These are phyloP conservation scores for Danio albolineatus DNA, from an alignment of 2,797 vertebrate species.

Conservation along the genomic window DNA sequence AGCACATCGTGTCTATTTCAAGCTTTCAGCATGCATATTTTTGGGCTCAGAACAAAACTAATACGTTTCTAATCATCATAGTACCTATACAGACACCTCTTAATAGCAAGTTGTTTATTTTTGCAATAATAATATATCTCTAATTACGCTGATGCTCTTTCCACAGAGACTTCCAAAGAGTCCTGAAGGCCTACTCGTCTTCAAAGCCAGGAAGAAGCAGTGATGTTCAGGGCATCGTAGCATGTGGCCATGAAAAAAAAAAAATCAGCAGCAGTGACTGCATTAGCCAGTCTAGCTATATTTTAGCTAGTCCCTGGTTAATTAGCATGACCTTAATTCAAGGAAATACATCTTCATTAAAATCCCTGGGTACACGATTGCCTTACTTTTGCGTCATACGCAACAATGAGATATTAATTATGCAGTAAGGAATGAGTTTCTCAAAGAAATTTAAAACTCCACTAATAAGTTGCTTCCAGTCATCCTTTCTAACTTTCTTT, in stretches of 20 bases:
- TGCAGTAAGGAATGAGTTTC: conserved; percentile 21
- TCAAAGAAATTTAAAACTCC: background rate
- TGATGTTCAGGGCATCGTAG: background rate
- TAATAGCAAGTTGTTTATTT: background rate
- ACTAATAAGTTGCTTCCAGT: background rate
- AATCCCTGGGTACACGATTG: conserved; percentile 11
- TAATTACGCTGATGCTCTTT: background rate
- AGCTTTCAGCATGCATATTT: conserved; percentile 49
- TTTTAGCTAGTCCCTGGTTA: background rate
- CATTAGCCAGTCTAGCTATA: background rate
- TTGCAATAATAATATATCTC: background rate
- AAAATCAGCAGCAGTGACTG: background rate
- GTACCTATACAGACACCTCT: background rate
- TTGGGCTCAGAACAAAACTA: conserved; percentile 28
- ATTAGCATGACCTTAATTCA: conserved; percentile 35
- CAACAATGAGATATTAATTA: conserved; percentile 19
- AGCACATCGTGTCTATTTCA: conserved; percentile 35
- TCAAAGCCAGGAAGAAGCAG: conserved; percentile 3
- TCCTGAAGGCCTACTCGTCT: conserved; percentile 6
- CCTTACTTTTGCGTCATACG: conserved; percentile 48
- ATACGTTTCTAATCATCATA: conserved; percentile 38
- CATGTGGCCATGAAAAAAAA: conserved; percentile 8
- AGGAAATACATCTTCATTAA: conserved; percentile 27
- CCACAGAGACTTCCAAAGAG: background rate
- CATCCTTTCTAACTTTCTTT: background rate